These are phyloP conservation scores for Oryzias celebensis DNA, from an alignment of 2,113 vertebrate species.

Conservation along the genomic window DNA sequence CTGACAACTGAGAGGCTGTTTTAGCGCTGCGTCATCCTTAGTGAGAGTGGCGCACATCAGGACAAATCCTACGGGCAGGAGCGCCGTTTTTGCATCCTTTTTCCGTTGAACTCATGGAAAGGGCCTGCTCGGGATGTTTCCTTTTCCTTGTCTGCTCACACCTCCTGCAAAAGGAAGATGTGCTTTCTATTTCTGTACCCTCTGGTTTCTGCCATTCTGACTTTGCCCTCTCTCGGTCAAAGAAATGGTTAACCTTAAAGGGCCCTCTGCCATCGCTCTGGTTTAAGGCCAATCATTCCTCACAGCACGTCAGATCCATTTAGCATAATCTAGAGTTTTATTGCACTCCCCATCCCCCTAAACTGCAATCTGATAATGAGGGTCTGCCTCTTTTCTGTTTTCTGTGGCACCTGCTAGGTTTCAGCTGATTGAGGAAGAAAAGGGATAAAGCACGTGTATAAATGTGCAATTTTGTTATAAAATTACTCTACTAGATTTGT, in stretches of 20 bases:
- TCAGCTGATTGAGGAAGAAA: background rate
- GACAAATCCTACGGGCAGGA: conserved; percentile 15
- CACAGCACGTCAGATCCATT: conserved; percentile 25
- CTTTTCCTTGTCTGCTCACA: conserved; percentile 14
- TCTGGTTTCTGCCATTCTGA: conserved; percentile 22
- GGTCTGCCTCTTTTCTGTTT: conserved; percentile 12
- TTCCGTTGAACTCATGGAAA: conserved; percentile 7
- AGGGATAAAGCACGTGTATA: background rate
- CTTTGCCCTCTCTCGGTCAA: conserved; percentile 26
- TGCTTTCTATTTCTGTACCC: conserved; percentile 43
- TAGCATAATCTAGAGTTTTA: conserved; percentile 27
- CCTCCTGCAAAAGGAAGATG: conserved; percentile 24
- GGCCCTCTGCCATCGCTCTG: conserved; percentile 9
- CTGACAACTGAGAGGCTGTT: conserved; percentile 19
- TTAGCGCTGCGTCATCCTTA: conserved; percentile 9
- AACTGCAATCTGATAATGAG: conserved; percentile 25
- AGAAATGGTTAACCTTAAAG: conserved; percentile 32
- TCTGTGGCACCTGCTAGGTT: background rate
- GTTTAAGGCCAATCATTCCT: conserved; percentile 36
- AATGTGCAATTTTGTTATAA: background rate
- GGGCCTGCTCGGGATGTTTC: conserved; percentile 33
- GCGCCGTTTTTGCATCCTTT: conserved; percentile 15
- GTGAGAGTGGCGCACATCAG: conserved; percentile 14
- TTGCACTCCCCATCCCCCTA: conserved; percentile 4
- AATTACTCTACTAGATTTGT: background rate